Evolutionary conservation across 2,113 vertebrate species (phyloP).

Genomic region (Delphinus delphis): DNA sequence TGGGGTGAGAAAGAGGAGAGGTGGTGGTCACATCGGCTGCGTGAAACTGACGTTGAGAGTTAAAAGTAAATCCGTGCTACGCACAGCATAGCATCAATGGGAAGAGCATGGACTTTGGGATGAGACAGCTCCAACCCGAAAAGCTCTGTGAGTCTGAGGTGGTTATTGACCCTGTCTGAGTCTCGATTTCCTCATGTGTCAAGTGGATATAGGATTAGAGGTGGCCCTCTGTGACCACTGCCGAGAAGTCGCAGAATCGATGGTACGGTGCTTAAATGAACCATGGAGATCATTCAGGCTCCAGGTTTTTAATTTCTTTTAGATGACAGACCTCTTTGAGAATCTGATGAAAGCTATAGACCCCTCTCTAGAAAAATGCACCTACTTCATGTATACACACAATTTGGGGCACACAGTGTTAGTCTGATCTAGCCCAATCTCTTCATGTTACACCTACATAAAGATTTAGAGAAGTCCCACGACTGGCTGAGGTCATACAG

Average conservation of each 20-base stretch:
- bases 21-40: neutral
- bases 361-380: neutral
- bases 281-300: neutral
- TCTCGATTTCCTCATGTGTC: neutral
- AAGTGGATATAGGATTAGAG: neutral
- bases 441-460: neutral
- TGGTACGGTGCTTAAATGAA: neutral
- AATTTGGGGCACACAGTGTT: neutral
- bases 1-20: neutral
- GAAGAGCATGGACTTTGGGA: neutral
- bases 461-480: neutral
- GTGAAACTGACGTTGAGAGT: neutral
- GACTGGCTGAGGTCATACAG: neutral
- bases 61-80: neutral
- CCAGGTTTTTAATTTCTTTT: neutral
- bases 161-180: neutral
- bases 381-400: neutral
- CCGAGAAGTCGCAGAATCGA: neutral
- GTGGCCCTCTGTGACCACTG: neutral
- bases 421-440: neutral
- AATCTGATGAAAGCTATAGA: neutral
- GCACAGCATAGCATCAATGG: neutral
- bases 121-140: neutral
- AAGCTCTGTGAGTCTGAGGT: neutral
- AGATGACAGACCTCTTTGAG: neutral